Evolutionary conservation across 2,797 vertebrate species (phyloP).

Genomic region (Meda fulgida): DNA sequence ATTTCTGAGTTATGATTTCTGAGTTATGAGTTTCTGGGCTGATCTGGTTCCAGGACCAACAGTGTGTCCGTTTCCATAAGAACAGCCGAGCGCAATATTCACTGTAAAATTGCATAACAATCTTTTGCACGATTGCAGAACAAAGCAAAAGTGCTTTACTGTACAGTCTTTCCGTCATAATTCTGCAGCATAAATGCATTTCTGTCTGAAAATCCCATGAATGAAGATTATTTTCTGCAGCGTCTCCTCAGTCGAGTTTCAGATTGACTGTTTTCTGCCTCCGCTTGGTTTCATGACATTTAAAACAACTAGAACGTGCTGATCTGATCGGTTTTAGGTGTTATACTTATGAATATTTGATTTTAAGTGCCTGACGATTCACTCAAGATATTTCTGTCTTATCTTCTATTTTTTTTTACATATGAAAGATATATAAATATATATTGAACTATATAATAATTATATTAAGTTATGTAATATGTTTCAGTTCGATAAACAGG

Average conservation of each 20-base stretch:
- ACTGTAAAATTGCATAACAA: background rate
- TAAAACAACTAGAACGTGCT: accelerated
- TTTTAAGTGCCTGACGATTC: background rate
- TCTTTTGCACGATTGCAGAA: background rate
- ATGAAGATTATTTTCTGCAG: slow-evolving; percentile 5
- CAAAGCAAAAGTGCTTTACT: slow-evolving; percentile 6
- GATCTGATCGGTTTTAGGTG: background rate
- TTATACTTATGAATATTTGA: background rate
- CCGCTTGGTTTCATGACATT: background rate
- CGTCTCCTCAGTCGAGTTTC: background rate
- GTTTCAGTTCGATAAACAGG: too few species aligned
- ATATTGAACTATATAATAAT: too few species aligned
- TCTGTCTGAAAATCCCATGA: slow-evolving; percentile 29
- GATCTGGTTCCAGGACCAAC: background rate
- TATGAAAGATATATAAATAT: too few species aligned
- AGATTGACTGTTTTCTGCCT: slow-evolving; percentile 22
- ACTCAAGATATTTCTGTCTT: background rate
- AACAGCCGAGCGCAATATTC: background rate
- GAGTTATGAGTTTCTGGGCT: background rate
- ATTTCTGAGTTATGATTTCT: background rate
- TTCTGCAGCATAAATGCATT: background rate
- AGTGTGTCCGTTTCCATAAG: background rate
- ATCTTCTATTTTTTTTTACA: too few species aligned
- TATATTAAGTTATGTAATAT: too few species aligned
- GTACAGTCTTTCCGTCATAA: background rate